Base-by-base conservation (phyloP, 2,113 vertebrate genomes). In the Sisor rabdophorus region DNA sequence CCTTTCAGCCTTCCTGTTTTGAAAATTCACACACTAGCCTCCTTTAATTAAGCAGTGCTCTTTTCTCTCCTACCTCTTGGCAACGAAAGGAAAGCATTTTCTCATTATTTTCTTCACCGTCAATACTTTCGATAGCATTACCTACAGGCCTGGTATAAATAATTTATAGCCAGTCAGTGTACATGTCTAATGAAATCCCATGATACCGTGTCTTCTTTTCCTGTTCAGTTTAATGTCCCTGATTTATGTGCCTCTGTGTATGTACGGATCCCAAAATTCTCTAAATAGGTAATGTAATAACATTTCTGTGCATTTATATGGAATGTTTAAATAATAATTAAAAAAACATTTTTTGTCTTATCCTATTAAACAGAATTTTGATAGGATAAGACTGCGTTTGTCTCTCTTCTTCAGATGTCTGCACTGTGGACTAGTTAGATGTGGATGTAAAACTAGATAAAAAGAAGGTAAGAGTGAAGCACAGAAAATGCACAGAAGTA, bases 101-200 rank as follows among this genome's bases (percentile, higher is more conserved):
- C 53, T 61, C 0, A 19, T 77, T 56, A 74, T 73, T 74, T 75
- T 71, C 63, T 58, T 65, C 58, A 36, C 58, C 59, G 69, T 71
- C 17, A 7, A 55, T 40, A 32, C 71, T 59, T 44, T 68, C 59
- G 56, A 47, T 55, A 73, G 74, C 40, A 20, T 72, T 78, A 77
- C 77, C 76, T 63, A 69, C 61, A 28, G 69, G 60, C 30, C 47
- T 75, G 70, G 16, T 74, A 24, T 86, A 76, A 86, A 84, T 84
- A 80, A 86, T 86, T 84, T 71, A 86, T 81, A 50, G 47, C 19
- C 44, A 78, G 65, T 73, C 32, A 11, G 59, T 26, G 60, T 54
- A 78, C 73, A 76, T 63, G 19, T 22, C 63, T 79, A 82, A 84
- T 84, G 75, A 84, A 82, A 78, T 59, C 58, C 30, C 59, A 64